Evolutionary conservation across 2,888 invertebrate species (phyloP).

Genomic region (Salticus scenicus): DNA sequence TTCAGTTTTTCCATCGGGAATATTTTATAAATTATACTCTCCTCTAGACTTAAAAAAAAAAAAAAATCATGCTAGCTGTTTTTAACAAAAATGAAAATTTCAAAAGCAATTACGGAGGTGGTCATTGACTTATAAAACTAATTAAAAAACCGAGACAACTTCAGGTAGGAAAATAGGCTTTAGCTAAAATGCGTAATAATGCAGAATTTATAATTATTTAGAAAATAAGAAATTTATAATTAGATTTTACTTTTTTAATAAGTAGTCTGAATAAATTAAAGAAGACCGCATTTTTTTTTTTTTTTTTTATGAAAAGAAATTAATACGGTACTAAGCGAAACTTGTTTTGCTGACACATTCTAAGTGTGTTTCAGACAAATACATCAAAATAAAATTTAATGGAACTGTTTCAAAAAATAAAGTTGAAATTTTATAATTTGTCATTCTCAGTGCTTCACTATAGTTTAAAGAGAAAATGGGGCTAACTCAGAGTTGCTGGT

Average conservation of each 20-base stretch:
- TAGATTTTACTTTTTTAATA: not conserved
- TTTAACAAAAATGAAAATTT: not conserved
- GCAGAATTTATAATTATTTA: not conserved
- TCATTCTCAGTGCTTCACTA: too few species aligned
- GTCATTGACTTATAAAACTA: conserved; percentile 14
- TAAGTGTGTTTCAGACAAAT: too few species aligned
- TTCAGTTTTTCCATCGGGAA: not conserved
- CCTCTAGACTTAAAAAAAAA: not conserved
- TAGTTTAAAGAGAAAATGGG: too few species aligned
- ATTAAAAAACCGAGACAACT: not conserved
- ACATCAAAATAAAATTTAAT: too few species aligned
- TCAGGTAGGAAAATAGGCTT: not conserved
- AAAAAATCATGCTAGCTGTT: not conserved
- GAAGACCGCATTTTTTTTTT: too few species aligned
- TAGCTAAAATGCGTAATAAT: not conserved
- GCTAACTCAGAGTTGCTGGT: too few species aligned
- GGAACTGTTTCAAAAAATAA: too few species aligned
- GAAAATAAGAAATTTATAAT: not conserved
- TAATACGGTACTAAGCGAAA: too few species aligned
- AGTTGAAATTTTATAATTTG: too few species aligned
- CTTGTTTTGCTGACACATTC: too few species aligned
- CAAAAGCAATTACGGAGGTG: not conserved
- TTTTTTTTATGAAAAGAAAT: too few species aligned
- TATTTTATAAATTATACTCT: not conserved
- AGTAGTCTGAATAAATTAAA: not conserved